A percentile compares a stretch with the other conserved stretches of the same genome.
phyloP scores from a whole-genome alignment of 1,140 invertebrate genomes.

The Drosophila tristis region DNA sequence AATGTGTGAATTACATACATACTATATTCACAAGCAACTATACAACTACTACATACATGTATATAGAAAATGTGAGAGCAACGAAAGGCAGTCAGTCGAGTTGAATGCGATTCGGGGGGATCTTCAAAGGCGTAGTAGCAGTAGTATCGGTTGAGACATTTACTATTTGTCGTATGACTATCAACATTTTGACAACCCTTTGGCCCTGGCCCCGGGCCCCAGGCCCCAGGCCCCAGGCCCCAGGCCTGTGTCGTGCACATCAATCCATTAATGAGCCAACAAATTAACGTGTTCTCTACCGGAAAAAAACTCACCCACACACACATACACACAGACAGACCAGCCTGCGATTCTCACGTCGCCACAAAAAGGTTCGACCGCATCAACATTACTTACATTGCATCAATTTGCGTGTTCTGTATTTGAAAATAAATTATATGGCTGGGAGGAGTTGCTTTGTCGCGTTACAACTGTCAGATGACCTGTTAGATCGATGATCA shows the following conservation, averaged over 20 bases:
- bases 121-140: conserved; percentile 18
- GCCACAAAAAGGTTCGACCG: conserved; percentile 13
- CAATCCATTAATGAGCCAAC: conserved; percentile 60
- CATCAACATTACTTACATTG: conserved; percentile 59
- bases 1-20: conserved; percentile 24
- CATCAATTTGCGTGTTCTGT: conserved; percentile 65
- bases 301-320: conserved; percentile 59
- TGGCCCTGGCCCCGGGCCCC: conserved; percentile 4
- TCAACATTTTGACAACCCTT: conserved; percentile 17
- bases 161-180: background rate
- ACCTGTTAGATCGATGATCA: too few relatives aligned
- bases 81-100: background rate
- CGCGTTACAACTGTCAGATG: too few relatives aligned
- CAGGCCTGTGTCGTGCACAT: conserved; percentile 34
- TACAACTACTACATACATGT: too few relatives aligned
- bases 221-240: background rate
- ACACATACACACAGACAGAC: conserved; percentile 18
- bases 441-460: too few relatives aligned
- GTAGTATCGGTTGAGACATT: background rate
- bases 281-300: conserved; percentile 75
- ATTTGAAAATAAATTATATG: conserved; percentile 50
- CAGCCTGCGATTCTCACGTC: conserved; percentile 24
- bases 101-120: conserved; percentile 32
- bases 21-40: too few relatives aligned
- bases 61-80: background rate